A percentile compares a stretch with the other conserved stretches of the same genome.
Conservation (phyloP, 2,888 invertebrate genomes). For the Spilosoma lubricipeda region DNA sequence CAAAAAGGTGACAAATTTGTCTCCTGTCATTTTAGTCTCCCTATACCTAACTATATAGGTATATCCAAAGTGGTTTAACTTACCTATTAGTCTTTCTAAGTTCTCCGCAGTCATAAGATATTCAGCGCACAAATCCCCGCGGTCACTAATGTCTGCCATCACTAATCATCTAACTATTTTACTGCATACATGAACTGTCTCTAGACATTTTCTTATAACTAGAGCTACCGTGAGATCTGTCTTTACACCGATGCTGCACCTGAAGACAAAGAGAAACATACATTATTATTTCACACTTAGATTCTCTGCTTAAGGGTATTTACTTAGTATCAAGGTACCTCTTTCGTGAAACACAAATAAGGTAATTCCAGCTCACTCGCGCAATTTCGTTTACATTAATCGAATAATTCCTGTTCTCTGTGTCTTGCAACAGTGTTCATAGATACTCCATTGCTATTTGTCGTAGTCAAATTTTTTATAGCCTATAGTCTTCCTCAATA, state of each 20-base stretch:
- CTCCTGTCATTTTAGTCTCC: not conserved
- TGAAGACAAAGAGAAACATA: constrained; percentile 59
- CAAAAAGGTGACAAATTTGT: not conserved
- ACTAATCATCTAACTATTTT: constrained; percentile 66
- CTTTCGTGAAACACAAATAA: no score
- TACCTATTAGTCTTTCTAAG: constrained; percentile 35
- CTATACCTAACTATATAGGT: no score
- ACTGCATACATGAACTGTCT: constrained; percentile 68
- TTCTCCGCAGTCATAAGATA: constrained; percentile 14
- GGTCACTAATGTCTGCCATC: constrained; percentile 47
- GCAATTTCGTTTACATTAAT: no score
- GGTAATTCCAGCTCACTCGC: no score
- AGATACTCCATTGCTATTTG: no score
- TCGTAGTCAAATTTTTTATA: no score
- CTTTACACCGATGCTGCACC: constrained; percentile 56
- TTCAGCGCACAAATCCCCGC: constrained; percentile 34
- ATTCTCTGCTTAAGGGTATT: not conserved
- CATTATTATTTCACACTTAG: constrained; percentile 2
- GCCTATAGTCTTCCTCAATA: no score
- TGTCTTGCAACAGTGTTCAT: no score
- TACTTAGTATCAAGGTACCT: not conserved
- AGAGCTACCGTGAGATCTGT: constrained; percentile 74
- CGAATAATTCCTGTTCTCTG: no score
- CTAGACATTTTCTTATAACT: constrained; percentile 71
- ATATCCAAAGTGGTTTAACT: constrained; percentile 27